These are phyloP conservation scores for Taphrorychus bicolor DNA, from an alignment of 2,888 invertebrate genomes.

Conservation along the genomic window DNA sequence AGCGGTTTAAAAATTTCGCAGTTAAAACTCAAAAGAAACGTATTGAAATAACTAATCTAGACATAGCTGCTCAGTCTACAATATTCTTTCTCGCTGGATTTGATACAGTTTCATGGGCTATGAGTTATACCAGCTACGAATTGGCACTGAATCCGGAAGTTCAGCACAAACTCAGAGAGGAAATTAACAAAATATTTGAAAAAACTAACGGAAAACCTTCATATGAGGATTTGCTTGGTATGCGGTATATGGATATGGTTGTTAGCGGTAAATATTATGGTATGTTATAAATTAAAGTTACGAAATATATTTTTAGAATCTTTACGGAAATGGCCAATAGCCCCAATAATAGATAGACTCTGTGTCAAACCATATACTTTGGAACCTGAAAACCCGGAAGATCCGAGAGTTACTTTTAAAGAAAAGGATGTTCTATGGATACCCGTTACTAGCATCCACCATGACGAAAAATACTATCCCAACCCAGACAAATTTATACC, in stretches of 20 bases:
- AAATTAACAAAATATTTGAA: slow-evolving; percentile 52
- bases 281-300: too few relatives aligned
- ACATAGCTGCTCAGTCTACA: slow-evolving; percentile 65
- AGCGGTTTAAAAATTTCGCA: too few relatives aligned
- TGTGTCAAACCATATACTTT: slow-evolving; percentile 61
- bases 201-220: slow-evolving; percentile 56
- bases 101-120: slow-evolving; percentile 59
- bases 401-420: slow-evolving; percentile 46
- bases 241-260: slow-evolving; percentile 70
- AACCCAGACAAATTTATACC: slow-evolving; percentile 63
- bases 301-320: slow-evolving; percentile 13
- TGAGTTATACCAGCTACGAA: slow-evolving; percentile 64
- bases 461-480: slow-evolving; percentile 58
- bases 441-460: slow-evolving; percentile 57
- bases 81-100: slow-evolving; percentile 63
- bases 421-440: slow-evolving; percentile 53
- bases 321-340: slow-evolving; percentile 58
- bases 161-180: slow-evolving; percentile 63
- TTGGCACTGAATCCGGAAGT: slow-evolving; percentile 66
- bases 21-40: slow-evolving; percentile 4
- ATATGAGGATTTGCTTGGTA: slow-evolving; percentile 63
- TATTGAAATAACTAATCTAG: slow-evolving; percentile 59
- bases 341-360: slow-evolving; percentile 60
- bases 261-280: slow-evolving; percentile 62
- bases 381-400: slow-evolving; percentile 43